phyloP scores from a whole-genome alignment of 2,797 vertebrate species.

The Decapterus maruadsi region DNA sequence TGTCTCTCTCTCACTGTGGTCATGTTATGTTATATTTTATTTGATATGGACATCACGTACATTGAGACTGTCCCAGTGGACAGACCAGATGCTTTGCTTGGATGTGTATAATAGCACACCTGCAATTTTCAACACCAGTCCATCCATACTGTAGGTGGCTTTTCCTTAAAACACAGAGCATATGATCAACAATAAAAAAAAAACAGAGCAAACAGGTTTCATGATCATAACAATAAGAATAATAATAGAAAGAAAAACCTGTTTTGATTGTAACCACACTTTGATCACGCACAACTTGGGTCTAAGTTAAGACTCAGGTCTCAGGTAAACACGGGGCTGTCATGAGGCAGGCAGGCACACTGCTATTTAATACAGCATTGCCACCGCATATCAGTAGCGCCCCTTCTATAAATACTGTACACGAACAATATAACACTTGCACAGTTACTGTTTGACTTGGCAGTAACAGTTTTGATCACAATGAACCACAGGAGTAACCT shows the following conservation, averaged over 20 bases:
- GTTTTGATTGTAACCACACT: background rate
- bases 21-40: too few species aligned
- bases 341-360: background rate
- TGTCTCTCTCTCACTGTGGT: background rate
- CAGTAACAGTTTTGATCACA: background rate
- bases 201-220: too few species aligned
- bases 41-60: too few species aligned
- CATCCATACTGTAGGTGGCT: too few species aligned
- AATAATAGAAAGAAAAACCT: too few species aligned
- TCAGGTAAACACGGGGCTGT: slow-evolving; percentile 31
- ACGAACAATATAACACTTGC: background rate
- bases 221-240: too few species aligned
- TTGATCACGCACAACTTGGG: background rate
- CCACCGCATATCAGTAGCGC: background rate
- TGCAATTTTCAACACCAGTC: too few species aligned
- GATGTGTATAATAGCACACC: too few species aligned
- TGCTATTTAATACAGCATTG: slow-evolving; percentile 25
- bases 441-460: background rate
- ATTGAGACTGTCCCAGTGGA: too few species aligned
- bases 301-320: slow-evolving; percentile 11
- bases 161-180: too few species aligned
- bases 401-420: background rate
- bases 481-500: background rate
- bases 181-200: too few species aligned
- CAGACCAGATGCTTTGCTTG: too few species aligned